phyloP scores from a whole-genome alignment of 2,797 vertebrate species.

The Parotocinclus haroldoi region DNA sequence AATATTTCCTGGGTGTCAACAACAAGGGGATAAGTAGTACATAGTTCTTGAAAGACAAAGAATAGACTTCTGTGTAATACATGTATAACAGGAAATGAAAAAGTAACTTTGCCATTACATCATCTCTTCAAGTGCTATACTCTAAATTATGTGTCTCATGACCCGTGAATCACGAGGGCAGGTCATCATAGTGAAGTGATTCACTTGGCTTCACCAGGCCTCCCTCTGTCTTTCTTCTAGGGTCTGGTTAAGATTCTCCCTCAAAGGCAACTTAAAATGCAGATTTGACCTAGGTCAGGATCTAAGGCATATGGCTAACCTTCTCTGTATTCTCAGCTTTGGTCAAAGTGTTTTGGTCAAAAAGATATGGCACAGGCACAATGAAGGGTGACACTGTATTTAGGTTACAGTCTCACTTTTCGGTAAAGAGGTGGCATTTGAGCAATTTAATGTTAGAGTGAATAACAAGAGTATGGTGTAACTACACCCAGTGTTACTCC shows the following conservation, averaged over 20 bases:
- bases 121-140: constrained; percentile 10
- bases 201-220: constrained; percentile 46
- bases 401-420: constrained; percentile 26
- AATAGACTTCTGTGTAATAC: too few relatives aligned
- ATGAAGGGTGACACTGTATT: constrained; percentile 67
- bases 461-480: too few relatives aligned
- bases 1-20: too few relatives aligned
- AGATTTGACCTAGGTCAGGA: constrained; percentile 54
- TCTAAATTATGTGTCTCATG: constrained; percentile 55
- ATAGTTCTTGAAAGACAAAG: too few relatives aligned
- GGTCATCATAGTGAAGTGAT: constrained; percentile 67
- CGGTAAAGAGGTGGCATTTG: too few relatives aligned
- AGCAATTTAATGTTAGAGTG: not conserved
- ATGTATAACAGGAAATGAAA: too few relatives aligned
- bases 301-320: constrained; percentile 39
- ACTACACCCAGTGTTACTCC: too few relatives aligned
- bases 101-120: not conserved
- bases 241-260: constrained; percentile 42
- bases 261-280: constrained; percentile 64
- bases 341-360: constrained; percentile 36
- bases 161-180: constrained; percentile 63
- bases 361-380: constrained; percentile 39
- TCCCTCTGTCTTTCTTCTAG: constrained; percentile 42
- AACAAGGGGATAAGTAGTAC: too few relatives aligned
- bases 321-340: constrained; percentile 39